Conservation (phyloP, 2,113 vertebrate genomes). For the Ploceus nigricollis region DNA sequence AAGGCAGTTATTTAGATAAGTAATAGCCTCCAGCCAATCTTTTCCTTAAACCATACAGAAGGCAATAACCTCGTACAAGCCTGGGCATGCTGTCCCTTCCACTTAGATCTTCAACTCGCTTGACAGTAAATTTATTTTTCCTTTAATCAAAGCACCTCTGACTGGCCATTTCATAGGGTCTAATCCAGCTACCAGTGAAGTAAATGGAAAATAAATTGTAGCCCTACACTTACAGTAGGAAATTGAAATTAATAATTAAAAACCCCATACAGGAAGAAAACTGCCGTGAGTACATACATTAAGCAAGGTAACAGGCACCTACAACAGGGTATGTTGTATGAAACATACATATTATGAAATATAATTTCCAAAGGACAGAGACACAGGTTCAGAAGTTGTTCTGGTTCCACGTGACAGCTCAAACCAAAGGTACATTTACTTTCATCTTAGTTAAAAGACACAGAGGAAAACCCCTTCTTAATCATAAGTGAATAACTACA, state of each 20-base stretch:
- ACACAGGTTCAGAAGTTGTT: not conserved
- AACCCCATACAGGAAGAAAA: not conserved
- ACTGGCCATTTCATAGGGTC: not conserved
- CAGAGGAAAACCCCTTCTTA: constrained; percentile 38
- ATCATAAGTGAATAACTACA: constrained; percentile 18
- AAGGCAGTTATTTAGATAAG: constrained; percentile 10
- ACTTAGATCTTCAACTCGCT: not conserved
- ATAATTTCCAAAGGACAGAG: not conserved
- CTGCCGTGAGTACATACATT: not conserved
- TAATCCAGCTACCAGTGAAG: not conserved
- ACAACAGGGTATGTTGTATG: not conserved
- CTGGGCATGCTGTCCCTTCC: not conserved
- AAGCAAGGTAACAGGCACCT: not conserved
- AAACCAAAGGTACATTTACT: constrained; percentile 8
- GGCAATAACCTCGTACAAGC: not conserved
- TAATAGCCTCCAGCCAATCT: constrained; percentile 30
- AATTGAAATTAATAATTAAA: not conserved
- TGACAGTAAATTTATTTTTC: not conserved
- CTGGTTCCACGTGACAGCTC: not conserved
- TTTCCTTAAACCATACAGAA: not conserved
- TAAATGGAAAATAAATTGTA: not conserved
- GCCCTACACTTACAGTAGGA: not conserved
- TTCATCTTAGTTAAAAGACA: constrained; percentile 59
- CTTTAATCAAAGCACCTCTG: not conserved
- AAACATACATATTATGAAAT: too few species aligned